Percentiles rank a stretch among this genome's conserved stretches.
Evolutionary conservation across 2,113 vertebrate species (phyloP).

Genomic region (Siphamia tubifer): DNA sequence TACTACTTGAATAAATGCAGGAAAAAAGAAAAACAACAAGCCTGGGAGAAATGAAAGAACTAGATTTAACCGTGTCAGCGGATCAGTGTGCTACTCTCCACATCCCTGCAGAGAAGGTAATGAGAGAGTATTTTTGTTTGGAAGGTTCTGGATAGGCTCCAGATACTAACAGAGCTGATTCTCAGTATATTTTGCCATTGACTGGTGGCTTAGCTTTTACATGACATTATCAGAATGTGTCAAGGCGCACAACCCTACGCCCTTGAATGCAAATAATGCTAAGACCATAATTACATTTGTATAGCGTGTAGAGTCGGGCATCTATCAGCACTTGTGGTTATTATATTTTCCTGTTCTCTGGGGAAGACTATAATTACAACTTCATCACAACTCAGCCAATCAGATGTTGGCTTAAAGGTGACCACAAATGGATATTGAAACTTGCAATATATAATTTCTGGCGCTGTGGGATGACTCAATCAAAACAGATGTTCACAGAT

Average conservation of each 20-base stretch:
- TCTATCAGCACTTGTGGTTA: neutral
- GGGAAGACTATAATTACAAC: neutral
- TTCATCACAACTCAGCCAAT: conserved; percentile 2
- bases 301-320: neutral
- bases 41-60: conserved; percentile 44
- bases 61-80: conserved; percentile 45
- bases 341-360: neutral
- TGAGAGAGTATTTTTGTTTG: conserved; percentile 63
- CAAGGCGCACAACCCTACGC: neutral
- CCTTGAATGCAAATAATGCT: conserved; percentile 1
- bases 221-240: conserved; percentile 21
- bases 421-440: conserved; percentile 24
- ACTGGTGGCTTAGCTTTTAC: conserved; percentile 1
- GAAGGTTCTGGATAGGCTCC: conserved; percentile 56
- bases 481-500: too few relatives aligned
- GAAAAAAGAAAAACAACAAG: conserved; percentile 39
- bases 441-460: too few relatives aligned
- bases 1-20: conserved; percentile 31
- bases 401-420: conserved; percentile 11
- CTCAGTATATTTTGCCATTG: conserved; percentile 14
- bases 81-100: conserved; percentile 45
- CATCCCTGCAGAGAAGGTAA: conserved; percentile 58
- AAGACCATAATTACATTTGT: neutral
- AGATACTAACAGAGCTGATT: conserved; percentile 39
- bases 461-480: too few relatives aligned